Percentiles rank a stretch among this genome's conserved stretches.
These are phyloP conservation scores for Euzetes globulus DNA, from an alignment of 2,888 invertebrate species.

Conservation along the genomic window DNA sequence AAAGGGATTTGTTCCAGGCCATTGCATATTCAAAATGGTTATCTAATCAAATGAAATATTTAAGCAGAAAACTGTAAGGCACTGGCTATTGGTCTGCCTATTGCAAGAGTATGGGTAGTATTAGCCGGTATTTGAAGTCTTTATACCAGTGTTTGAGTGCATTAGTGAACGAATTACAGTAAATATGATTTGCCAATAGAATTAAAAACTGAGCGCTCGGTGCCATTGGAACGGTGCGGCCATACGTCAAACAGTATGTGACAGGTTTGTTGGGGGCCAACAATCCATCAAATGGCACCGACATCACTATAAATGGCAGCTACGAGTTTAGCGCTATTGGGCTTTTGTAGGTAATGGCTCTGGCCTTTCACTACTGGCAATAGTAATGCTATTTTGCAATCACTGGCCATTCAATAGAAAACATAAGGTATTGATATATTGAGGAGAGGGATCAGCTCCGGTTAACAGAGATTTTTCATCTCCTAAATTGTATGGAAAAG, in stretches of 20 bases:
- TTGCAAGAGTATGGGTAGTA: not conserved
- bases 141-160: constrained; percentile 4
- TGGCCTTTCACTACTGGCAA: not conserved
- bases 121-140: not conserved
- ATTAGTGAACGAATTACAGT: constrained; percentile 20
- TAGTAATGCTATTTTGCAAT: constrained; percentile 17
- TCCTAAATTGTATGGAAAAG: not conserved
- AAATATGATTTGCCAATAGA: constrained; percentile 25
- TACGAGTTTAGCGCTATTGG: not conserved
- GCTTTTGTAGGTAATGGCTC: constrained; percentile 7
- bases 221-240: not conserved
- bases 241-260: constrained; percentile 19
- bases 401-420: not conserved
- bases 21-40: no score
- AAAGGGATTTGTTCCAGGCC: no score
- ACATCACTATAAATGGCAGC: constrained; percentile 16
- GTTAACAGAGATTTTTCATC: not conserved
- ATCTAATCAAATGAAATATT: no score
- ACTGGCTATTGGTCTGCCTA: no score
- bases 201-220: constrained; percentile 8
- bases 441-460: no score
- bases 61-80: no score
- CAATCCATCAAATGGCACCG: constrained; percentile 26
- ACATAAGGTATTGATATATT: constrained; percentile 12
- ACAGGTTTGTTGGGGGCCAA: constrained; percentile 27